Evolutionary conservation across 2,888 invertebrate genomes (phyloP).

Genomic region (Leucophenga maculata): DNA sequence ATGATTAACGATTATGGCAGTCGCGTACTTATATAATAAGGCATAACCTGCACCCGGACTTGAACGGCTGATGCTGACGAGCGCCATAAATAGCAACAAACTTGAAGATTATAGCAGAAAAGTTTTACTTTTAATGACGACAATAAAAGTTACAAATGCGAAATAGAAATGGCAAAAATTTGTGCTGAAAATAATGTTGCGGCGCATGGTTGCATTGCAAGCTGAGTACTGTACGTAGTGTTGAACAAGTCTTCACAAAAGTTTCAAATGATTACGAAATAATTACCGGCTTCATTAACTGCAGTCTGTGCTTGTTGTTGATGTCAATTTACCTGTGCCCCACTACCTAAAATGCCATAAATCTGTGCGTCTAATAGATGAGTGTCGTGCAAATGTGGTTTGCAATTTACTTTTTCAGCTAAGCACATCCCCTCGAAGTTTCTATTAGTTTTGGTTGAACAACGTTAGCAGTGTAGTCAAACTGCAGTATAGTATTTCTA

Average conservation of each 20-base stretch:
- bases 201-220: constrained; percentile 7
- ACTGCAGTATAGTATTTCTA: background rate
- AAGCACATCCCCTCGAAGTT: too few relatives aligned
- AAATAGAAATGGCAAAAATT: constrained; percentile 12
- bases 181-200: background rate
- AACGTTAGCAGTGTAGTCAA: constrained; percentile 1
- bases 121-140: constrained; percentile 55
- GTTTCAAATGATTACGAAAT: background rate
- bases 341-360: constrained; percentile 54
- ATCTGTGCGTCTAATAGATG: constrained; percentile 59
- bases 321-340: background rate
- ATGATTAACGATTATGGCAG: constrained; percentile 64
- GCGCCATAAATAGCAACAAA: constrained; percentile 27
- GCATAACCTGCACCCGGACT: constrained; percentile 3
- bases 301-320: background rate
- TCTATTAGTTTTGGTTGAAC: too few relatives aligned
- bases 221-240: background rate
- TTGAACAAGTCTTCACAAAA: background rate
- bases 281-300: constrained; percentile 26
- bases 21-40: background rate
- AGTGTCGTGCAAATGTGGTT: constrained; percentile 59
- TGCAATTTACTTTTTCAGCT: constrained; percentile 39
- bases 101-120: constrained; percentile 46
- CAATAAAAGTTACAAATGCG: constrained; percentile 53
- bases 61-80: background rate